Base-by-base conservation (phyloP, 2,113 vertebrate genomes). In the Callipepla squamata region DNA sequence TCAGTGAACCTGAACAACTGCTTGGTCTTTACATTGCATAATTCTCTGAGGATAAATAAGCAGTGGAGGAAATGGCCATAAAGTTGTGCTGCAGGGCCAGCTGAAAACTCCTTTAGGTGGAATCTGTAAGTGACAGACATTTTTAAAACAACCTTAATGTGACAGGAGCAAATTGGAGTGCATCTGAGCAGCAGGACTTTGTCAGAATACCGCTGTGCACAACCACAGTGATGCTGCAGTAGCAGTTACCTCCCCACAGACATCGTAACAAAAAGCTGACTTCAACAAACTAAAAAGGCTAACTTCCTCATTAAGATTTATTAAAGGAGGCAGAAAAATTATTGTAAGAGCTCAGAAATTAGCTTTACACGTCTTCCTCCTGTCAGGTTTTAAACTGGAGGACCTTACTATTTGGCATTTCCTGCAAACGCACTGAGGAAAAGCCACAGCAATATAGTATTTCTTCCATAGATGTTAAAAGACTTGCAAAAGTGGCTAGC, bases 381-480 rank as follows among this genome's bases (percentile, higher is more conserved):
- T 89, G 70, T 76, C 80, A 7, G 32, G 48, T 89, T 84, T 92
- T 86, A 80, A 91, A 79, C n/a, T 38, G 62, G 61, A 87, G 44
- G 94, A 23, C 28, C 32, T 90, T 72, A 67, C 6, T 2, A 19
- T 85, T 90, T 63, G 77, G 91, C 88, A 84, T 91, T 95, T 94
- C 93, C 96, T 96, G 85, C 78, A 94, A 95, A 93, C 28, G 67
- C 92, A 68, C 77, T 8, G 51, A 96, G 91, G 90, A 94, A 96
- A 95, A 96, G 75, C 81, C 90, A 48, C 76, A 95, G 84, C 47
- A 79, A 61, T 85, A 93, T 26, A 92, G 66, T 91, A 42, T 93
- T 96, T 76, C 74, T 93, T 61, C 63, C 51, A 61, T 92, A 75
- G 91, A 85, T 53, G 59, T 87, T 94, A 91, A 93, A 84, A 92